Conservation (phyloP, 1,140 invertebrate genomes). For the Tachypleus tridentatus region DNA sequence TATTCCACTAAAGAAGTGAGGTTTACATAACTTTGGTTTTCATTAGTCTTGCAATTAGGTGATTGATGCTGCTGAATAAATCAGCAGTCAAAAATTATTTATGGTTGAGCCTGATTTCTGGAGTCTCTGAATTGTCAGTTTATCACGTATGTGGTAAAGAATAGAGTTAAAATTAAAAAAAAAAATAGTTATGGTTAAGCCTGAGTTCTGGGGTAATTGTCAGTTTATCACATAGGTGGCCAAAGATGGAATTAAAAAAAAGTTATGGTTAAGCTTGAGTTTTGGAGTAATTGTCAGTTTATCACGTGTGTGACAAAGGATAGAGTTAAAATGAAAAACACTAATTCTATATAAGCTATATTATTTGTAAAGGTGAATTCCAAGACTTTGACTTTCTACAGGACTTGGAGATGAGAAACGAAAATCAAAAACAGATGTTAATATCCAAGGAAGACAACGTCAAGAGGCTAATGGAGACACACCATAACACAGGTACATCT, state of each 20-base stretch:
- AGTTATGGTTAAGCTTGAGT: background rate
- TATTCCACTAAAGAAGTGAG: too few species aligned
- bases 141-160: background rate
- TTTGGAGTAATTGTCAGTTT: background rate
- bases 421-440: conserved; percentile 94
- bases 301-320: background rate
- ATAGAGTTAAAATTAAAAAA: background rate
- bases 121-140: background rate
- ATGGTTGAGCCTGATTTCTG: background rate
- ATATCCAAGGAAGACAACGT: conserved; percentile 93
- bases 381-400: conserved; percentile 31
- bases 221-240: background rate
- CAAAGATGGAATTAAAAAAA: background rate
- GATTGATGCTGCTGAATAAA: too few species aligned
- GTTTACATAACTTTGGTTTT: too few species aligned
- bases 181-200: background rate
- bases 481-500: conserved; percentile 90
- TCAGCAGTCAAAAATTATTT: background rate
- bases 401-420: conserved; percentile 89
- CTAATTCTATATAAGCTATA: background rate
- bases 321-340: background rate
- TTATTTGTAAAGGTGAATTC: background rate
- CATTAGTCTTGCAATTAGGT: too few species aligned
- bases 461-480: conserved; percentile 96
- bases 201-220: background rate